A percentile compares a stretch with the other conserved stretches of the same genome.
Evolutionary conservation across 1,140 invertebrate genomes (phyloP).

Genomic region (Drosophila carrolli): DNA sequence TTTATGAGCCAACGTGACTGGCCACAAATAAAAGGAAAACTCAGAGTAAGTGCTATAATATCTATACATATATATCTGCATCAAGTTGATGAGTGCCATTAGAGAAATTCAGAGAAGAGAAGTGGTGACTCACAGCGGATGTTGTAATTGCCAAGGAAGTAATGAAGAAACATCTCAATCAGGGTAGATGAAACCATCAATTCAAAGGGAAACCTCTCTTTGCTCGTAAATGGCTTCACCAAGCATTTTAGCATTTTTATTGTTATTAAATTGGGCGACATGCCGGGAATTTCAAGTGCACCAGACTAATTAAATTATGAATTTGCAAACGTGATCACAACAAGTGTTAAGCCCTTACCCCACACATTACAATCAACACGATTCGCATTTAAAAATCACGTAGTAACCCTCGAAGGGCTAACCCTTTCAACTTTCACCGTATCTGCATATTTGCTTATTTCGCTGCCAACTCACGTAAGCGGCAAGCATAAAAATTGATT

Average conservation of each 20-base stretch:
- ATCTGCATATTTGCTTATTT: conserved; percentile 45
- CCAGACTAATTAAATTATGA: conserved; percentile 79
- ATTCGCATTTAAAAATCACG: conserved; percentile 49
- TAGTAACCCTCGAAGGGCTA: conserved; percentile 14
- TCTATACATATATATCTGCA: conserved; percentile 22
- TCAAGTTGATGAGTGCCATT: conserved; percentile 60
- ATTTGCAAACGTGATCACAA: conserved; percentile 67
- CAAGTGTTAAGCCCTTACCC: conserved; percentile 9
- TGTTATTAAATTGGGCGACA: conserved; percentile 53
- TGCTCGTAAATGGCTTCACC: conserved; percentile 4
- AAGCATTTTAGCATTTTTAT: conserved; percentile 27
- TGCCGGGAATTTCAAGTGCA: conserved; percentile 37
- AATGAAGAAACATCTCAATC: conserved; percentile 10
- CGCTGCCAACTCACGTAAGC: conserved; percentile 62
- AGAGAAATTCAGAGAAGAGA: conserved; percentile 20
- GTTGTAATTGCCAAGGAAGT: conserved; percentile 61
- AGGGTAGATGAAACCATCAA: background rate
- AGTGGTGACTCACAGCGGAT: conserved; percentile 63
- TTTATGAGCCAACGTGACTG: conserved; percentile 65
- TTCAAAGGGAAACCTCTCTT: background rate
- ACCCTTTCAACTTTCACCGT: conserved; percentile 69
- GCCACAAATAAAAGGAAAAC: conserved; percentile 1
- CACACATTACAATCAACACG: conserved; percentile 8
- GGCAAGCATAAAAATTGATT: conserved; percentile 75
- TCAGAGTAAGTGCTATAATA: conserved; percentile 3